Percentiles rank a stretch among this genome's conserved stretches.
Conservation (phyloP, 2,797 vertebrate species). For the Prionace glauca region DNA sequence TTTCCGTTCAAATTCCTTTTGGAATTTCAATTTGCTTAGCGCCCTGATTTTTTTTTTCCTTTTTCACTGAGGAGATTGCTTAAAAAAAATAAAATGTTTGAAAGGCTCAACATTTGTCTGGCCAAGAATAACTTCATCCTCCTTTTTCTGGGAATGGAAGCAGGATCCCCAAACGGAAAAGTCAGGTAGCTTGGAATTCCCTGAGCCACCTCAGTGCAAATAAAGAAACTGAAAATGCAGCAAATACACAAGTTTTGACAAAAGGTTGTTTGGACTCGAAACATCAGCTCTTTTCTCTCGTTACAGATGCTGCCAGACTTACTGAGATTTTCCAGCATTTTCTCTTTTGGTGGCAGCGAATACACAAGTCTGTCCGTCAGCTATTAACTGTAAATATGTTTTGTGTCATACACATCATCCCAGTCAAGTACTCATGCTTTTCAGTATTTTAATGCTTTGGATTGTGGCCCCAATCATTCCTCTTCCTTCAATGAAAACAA, state of each 20-base stretch:
- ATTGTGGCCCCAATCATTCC: background rate
- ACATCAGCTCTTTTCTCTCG: too few relatives aligned
- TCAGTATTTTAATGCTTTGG: background rate
- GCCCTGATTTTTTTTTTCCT: background rate
- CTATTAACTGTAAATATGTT: background rate
- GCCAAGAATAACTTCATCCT: constrained; percentile 5
- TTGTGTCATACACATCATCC: background rate
- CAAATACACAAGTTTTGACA: background rate
- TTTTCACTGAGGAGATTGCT: background rate
- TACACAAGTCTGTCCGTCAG: too few relatives aligned
- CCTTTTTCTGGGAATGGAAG: background rate
- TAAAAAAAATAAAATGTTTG: background rate
- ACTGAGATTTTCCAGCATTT: too few relatives aligned
- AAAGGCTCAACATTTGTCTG: too few relatives aligned
- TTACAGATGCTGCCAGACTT: too few relatives aligned
- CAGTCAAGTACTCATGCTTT: background rate
- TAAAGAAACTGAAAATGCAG: background rate
- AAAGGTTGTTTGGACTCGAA: too few relatives aligned
- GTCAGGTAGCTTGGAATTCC: background rate
- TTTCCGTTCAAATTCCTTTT: background rate
- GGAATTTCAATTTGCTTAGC: too few relatives aligned
- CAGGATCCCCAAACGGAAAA: too few relatives aligned
- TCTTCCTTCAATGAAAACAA: background rate
- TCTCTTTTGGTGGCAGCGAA: background rate
- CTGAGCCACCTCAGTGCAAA: background rate